Conservation (phyloP, 2,888 invertebrate species). For the Desoria tigrina region DNA sequence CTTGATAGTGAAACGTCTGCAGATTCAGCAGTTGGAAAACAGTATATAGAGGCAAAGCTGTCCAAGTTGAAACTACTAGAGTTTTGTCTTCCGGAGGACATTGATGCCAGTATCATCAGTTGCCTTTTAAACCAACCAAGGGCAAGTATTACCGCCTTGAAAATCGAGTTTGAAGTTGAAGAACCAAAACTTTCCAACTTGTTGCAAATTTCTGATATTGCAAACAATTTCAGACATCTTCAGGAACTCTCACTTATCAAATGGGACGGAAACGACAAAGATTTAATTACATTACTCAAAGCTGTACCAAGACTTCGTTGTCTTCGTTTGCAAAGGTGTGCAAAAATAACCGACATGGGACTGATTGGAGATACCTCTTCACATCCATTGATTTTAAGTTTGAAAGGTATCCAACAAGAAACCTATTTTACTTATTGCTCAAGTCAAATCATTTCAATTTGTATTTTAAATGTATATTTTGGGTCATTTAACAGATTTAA, state of each 20-base stretch:
- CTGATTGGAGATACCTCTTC: not conserved
- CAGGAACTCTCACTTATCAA: not conserved
- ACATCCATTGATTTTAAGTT: not conserved
- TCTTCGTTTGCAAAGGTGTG: not conserved
- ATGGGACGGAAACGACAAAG: constrained; percentile 13
- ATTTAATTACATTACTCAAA: not conserved
- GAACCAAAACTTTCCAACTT: not conserved
- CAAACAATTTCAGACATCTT: not conserved
- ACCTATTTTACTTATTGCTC: too few relatives aligned
- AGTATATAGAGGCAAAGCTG: not conserved
- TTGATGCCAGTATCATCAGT: not conserved
- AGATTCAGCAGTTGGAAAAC: not conserved
- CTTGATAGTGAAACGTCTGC: constrained; percentile 14
- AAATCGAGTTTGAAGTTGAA: constrained; percentile 11
- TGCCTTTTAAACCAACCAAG: constrained; percentile 1
- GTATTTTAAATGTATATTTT: not conserved
- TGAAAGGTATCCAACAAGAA: not conserved
- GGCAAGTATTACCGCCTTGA: not conserved
- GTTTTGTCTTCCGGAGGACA: not conserved
- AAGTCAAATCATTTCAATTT: too few relatives aligned
- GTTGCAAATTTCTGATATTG: not conserved
- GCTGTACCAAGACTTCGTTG: not conserved
- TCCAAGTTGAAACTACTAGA: not conserved
- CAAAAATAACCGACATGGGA: constrained; percentile 6
- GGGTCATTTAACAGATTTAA: not conserved